Evolutionary conservation across 37 sponge, comb jelly and placozoan species (phyloP).

Genomic region (Halichondria panicea): DNA sequence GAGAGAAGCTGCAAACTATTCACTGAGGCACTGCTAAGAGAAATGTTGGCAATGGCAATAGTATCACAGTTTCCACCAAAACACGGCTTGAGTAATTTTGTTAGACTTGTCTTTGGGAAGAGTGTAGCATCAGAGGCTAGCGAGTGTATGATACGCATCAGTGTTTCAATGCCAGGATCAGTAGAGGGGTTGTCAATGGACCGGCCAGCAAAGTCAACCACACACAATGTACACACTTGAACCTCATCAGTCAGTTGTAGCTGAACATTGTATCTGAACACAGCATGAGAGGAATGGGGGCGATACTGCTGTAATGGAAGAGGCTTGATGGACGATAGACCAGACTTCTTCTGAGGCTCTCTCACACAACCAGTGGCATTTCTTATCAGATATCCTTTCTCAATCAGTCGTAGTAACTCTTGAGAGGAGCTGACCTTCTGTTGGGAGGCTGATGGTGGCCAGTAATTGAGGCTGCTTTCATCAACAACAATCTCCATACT

Average conservation of each 20-base stretch:
- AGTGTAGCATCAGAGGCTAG: conserved; percentile 1
- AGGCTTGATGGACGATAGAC: background rate
- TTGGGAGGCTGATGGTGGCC: conserved; percentile 23
- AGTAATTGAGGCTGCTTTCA: background rate
- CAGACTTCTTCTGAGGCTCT: background rate
- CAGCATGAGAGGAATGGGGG: conserved; percentile 56
- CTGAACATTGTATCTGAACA: conserved; percentile 38
- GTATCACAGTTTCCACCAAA: conserved; percentile 45
- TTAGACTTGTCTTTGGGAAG: conserved; percentile 29
- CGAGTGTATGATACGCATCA: too few species aligned
- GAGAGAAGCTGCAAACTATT: conserved; percentile 15
- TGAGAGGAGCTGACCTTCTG: conserved; percentile 23
- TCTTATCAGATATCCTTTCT: conserved; percentile 62
- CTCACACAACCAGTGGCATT: conserved; percentile 63
- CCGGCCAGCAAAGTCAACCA: conserved; percentile 56
- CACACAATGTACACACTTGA: conserved; percentile 12
- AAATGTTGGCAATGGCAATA: conserved; percentile 16
- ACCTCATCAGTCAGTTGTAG: background rate
- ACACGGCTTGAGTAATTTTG: conserved; percentile 46
- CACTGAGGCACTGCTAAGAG: conserved; percentile 3
- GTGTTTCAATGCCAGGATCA: conserved; percentile 26
- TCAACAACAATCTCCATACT: conserved; percentile 9
- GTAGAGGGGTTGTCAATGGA: conserved; percentile 9
- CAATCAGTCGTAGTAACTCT: conserved; percentile 44
- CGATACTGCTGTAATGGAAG: conserved; percentile 18